These are phyloP conservation scores for Harmothoe impar DNA, from an alignment of 2,888 invertebrate species.

Conservation along the genomic window DNA sequence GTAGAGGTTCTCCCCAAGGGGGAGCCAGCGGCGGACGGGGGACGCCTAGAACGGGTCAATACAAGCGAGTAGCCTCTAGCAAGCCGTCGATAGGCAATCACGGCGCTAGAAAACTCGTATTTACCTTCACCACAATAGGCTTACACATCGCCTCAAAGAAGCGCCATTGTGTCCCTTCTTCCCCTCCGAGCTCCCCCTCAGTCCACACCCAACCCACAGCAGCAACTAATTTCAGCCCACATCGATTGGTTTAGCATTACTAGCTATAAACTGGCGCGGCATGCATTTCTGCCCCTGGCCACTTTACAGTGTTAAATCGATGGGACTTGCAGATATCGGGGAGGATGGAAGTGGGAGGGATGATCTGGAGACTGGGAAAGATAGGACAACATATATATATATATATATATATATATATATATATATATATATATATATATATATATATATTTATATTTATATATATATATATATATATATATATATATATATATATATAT, in stretches of 20 bases:
- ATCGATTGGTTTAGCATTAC: constrained; percentile 57
- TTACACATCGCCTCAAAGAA: constrained; percentile 38
- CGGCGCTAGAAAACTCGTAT: constrained; percentile 53
- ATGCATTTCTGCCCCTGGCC: constrained; percentile 21
- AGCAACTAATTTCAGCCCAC: constrained; percentile 54
- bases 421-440: too few species aligned
- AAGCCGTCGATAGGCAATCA: constrained; percentile 52
- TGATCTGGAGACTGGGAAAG: too few species aligned
- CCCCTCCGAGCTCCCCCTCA: not conserved
- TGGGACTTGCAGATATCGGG: not conserved
- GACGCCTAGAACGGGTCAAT: constrained; percentile 41
- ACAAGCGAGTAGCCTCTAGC: constrained; percentile 6
- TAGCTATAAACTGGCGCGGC: constrained; percentile 58
- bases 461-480: too few species aligned
- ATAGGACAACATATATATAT: too few species aligned
- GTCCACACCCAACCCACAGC: not conserved
- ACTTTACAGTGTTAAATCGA: not conserved
- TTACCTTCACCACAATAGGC: constrained; percentile 47
- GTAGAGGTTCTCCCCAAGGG: constrained; percentile 13
- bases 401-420: too few species aligned
- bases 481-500: too few species aligned
- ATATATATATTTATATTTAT: too few species aligned
- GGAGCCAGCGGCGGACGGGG: not conserved
- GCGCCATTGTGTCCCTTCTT: constrained; percentile 15
- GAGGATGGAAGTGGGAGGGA: not conserved